Percentiles rank a stretch among this genome's conserved stretches.
Conservation (phyloP, 1,140 invertebrate species). For the Streblospio benedicti region DNA sequence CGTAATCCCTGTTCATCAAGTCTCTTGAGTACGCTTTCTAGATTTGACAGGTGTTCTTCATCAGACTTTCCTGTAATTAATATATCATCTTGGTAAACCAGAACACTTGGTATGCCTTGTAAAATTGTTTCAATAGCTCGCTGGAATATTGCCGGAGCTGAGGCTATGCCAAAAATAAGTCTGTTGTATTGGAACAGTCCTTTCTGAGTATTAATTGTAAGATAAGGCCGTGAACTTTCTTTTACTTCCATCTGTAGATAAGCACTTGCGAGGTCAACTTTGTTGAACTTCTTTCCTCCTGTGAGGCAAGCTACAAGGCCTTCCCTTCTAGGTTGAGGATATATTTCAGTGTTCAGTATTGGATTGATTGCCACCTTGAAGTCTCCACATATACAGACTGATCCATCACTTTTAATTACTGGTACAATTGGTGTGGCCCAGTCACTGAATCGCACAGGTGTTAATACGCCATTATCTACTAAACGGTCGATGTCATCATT, state of each 20-base stretch:
- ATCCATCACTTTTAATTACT: no score
- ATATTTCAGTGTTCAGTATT: background rate
- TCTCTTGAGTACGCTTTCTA: background rate
- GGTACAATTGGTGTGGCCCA: no score
- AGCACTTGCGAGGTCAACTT: background rate
- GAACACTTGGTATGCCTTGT: slow-evolving; percentile 26
- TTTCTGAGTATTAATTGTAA: slow-evolving; percentile 42
- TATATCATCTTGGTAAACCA: slow-evolving; percentile 22
- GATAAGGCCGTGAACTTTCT: background rate
- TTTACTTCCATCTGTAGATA: slow-evolving; percentile 11
- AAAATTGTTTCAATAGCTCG: slow-evolving; percentile 45
- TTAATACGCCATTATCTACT: no score
- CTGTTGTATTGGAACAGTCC: slow-evolving; percentile 48
- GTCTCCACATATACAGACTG: slow-evolving; percentile 1
- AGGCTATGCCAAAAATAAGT: slow-evolving; percentile 48
- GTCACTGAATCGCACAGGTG: no score
- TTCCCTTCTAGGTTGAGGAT: background rate
- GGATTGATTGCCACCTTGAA: slow-evolving; percentile 5
- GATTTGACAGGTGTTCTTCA: slow-evolving; percentile 14
- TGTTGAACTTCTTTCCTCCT: slow-evolving; percentile 6
- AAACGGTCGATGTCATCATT: no score
- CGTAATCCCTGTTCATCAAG: slow-evolving; percentile 4
- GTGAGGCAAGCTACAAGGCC: background rate
- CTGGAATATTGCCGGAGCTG: slow-evolving; percentile 51
- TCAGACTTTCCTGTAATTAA: slow-evolving; percentile 17